Conservation (phyloP, 2,888 invertebrate genomes). For the Stomorhina lunata region DNA sequence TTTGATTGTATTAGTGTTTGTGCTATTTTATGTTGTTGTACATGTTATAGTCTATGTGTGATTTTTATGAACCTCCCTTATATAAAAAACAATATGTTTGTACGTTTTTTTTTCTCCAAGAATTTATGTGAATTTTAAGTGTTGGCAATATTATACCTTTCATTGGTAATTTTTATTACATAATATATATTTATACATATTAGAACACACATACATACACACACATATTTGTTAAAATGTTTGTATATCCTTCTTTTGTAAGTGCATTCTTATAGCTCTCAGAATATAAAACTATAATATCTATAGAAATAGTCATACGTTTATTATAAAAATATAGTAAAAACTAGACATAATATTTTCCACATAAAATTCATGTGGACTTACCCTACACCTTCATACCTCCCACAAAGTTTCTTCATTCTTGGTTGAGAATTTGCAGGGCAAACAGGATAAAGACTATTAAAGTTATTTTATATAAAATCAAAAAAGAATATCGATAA, state of each 20-base stretch:
- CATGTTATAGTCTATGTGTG: too few species aligned
- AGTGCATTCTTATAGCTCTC: neutral
- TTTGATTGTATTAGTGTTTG: too few species aligned
- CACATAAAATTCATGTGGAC: conserved; percentile 7
- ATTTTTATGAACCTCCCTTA: neutral
- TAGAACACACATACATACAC: neutral
- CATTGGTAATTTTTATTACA: conserved; percentile 24
- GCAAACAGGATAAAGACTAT: neutral
- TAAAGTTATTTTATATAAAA: neutral
- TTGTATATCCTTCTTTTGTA: too few species aligned
- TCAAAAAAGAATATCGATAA: neutral
- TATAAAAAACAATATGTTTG: neutral
- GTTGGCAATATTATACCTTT: conserved; percentile 36
- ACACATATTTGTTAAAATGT: neutral
- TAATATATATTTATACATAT: too few species aligned
- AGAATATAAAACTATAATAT: neutral
- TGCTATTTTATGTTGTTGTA: too few species aligned
- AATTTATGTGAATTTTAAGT: conserved; percentile 49
- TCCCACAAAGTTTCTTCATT: too few species aligned
- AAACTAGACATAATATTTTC: conserved; percentile 6
- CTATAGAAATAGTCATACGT: neutral
- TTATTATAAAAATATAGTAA: neutral
- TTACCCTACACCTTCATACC: neutral
- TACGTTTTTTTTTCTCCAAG: neutral
- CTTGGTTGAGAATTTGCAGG: neutral